Evolutionary conservation across 2,888 invertebrate genomes (phyloP), one percentile per base, ranked within the genome.

Genomic region (Scaptomyza reducta): DNA sequence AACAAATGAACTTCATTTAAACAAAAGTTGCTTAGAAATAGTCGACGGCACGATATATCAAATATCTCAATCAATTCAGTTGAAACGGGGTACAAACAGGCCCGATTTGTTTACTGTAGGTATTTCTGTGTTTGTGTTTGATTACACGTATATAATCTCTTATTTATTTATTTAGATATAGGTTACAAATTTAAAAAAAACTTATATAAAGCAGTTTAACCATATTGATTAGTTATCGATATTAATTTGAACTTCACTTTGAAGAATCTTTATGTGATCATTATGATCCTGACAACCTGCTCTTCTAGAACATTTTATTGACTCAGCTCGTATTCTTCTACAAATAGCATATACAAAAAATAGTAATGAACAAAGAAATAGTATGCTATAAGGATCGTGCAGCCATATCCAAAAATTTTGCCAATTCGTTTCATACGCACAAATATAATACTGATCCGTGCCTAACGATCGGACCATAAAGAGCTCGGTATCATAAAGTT

Each of bases 361-460:
- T 6, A 31, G 5, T 27, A 27, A 6, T 11, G 2, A 11, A 0
- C 4, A 11, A 7, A 35, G 5, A n/a, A n/a, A 6, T 1, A n/a
- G 0, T 14, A 6, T 16, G 7, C 13, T 11, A 2, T 0, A 4
- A 3, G 1, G 0, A 7, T 5, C 7, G 1, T 7, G 3, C 0
- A 51, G 0, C 5, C 0, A 0, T 0, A 7, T 1, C 9, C 18
- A 18, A 11, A 35, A 5, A 3, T 0, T 0, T n/a, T 5, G 6
- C 46, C 14, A 27, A 1, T 1, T 2, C 1, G 62, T 35, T 14
- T 40, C 14, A 1, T 35, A 41, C 38, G 84, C 70, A 41, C 79
- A 80, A 46, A 84, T 80, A 14, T 57, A 84, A 44, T 42, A 78
- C 2, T 54, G 35, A 27, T 78, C 79, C 6, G 33, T 14, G 0